Evolutionary conservation across 2,113 vertebrate species (phyloP).

Genomic region (Jacana jacana): DNA sequence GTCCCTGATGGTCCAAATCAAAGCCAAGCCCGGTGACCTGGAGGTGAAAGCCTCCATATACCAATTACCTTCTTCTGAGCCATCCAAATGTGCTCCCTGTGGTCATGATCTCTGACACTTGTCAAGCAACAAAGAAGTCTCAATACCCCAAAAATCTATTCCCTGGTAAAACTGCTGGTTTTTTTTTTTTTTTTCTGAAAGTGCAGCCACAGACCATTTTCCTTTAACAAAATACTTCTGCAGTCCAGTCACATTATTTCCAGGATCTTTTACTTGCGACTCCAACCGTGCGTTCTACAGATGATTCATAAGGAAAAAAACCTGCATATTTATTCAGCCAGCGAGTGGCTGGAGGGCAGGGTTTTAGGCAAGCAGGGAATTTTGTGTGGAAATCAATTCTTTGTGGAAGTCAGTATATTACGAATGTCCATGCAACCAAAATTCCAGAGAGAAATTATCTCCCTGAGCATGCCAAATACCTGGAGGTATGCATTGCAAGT

Average conservation of each 20-base stretch:
- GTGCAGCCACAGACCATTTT: background rate
- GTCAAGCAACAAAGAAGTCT: background rate
- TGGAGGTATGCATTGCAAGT: conserved; percentile 53
- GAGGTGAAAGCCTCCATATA: background rate
- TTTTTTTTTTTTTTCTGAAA: background rate
- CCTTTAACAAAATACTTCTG: conserved; percentile 38
- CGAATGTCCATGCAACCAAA: conserved; percentile 72
- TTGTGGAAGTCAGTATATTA: conserved; percentile 77
- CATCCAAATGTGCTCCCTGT: background rate
- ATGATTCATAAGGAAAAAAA: conserved; percentile 54
- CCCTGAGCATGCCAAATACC: conserved; percentile 62
- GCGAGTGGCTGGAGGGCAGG: conserved; percentile 58
- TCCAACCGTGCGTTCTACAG: conserved; percentile 43
- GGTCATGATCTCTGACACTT: conserved; percentile 22
- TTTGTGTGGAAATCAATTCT: conserved; percentile 83
- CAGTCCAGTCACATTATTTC: conserved; percentile 47
- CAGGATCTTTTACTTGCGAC: conserved; percentile 42
- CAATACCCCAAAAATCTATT: background rate
- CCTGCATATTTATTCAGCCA: conserved; percentile 70
- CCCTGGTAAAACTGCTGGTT: background rate
- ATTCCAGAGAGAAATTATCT: conserved; percentile 80
- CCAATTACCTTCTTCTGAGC: conserved; percentile 26
- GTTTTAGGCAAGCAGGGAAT: conserved; percentile 80
- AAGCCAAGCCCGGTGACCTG: conserved; percentile 19
- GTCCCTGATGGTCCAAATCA: conserved; percentile 27